Percentiles rank a stretch among this genome's conserved stretches.
These are phyloP conservation scores for Rhinichthys klamathensis DNA, from an alignment of 2,113 vertebrate genomes.

Conservation along the genomic window DNA sequence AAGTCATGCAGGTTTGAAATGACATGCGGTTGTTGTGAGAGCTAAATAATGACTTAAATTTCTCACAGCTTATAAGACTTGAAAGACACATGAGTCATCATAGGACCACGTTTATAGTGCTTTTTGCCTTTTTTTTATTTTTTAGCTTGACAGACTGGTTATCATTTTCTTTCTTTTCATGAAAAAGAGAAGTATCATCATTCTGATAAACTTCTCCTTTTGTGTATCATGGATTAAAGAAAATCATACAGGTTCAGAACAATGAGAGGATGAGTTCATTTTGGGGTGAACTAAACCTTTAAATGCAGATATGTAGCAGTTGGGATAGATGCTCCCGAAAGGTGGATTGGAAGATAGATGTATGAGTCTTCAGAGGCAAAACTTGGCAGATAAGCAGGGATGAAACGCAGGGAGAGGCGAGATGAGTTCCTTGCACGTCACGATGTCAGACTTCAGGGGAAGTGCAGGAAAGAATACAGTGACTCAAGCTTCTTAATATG, in stretches of 20 bases:
- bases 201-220: neutral
- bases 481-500: conserved; percentile 35
- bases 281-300: neutral
- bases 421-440: neutral
- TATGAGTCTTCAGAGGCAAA: neutral
- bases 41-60: neutral
- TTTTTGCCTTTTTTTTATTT: neutral
- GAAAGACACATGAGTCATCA: neutral
- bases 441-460: neutral
- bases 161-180: neutral
- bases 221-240: neutral
- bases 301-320: neutral
- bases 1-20: neutral
- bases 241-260: neutral
- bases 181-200: neutral
- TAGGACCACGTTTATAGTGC: neutral
- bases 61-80: neutral
- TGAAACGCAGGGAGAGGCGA: neutral
- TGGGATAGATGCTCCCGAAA: neutral
- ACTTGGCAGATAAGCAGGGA: neutral
- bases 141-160: neutral
- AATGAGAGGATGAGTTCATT: neutral
- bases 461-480: neutral
- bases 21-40: neutral
- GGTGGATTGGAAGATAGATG: neutral